Conservation (phyloP, 2,797 vertebrate genomes). For the Limosa lapponica region DNA sequence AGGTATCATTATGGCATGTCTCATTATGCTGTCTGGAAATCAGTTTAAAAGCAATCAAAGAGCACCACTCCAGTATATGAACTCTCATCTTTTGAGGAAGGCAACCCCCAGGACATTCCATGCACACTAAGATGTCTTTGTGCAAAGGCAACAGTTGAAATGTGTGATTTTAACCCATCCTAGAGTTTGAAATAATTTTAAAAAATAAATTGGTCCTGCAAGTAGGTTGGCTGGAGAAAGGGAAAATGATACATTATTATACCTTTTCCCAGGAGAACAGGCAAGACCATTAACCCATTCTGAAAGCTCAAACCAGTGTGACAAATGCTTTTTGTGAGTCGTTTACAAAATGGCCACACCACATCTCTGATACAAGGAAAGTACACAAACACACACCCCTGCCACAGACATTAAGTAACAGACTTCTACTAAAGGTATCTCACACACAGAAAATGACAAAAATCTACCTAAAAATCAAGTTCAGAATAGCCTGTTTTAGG, state of each 20-base stretch:
- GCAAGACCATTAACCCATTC: background rate
- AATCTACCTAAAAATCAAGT: background rate
- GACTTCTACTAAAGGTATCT: background rate
- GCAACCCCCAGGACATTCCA: background rate
- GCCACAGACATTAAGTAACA: background rate
- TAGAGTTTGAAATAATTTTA: background rate
- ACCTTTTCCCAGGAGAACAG: background rate
- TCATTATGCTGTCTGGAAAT: background rate
- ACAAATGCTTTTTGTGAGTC: background rate
- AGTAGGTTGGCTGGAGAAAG: background rate
- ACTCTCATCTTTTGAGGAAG: background rate
- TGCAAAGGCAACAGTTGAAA: background rate
- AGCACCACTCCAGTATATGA: background rate
- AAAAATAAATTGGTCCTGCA: conserved; percentile 27
- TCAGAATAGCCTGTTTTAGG: background rate
- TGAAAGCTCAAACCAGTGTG: background rate
- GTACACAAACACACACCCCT: background rate
- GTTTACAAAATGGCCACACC: conserved; percentile 6
- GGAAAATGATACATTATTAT: conserved; percentile 8
- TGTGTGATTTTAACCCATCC: background rate
- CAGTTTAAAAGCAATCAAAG: background rate
- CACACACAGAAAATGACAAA: background rate
- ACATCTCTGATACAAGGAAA: background rate
- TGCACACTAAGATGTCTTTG: background rate
- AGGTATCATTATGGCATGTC: background rate